These are phyloP conservation scores for Ephydatia muelleri DNA, from an alignment of 37 sponge, comb jelly and placozoan species.

Conservation along the genomic window DNA sequence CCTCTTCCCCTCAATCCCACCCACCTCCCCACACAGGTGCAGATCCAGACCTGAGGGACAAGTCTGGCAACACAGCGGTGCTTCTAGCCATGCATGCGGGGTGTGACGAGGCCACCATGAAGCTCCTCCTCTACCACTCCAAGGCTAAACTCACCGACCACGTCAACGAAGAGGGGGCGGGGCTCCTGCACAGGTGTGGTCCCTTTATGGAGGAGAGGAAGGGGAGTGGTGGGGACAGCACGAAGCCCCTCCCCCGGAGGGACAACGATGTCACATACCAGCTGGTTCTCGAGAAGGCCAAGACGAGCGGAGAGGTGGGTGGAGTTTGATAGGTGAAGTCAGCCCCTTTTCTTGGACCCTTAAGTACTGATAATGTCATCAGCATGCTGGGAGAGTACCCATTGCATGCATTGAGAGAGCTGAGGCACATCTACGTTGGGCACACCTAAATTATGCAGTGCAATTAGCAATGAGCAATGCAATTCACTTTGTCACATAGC, in stretches of 20 bases:
- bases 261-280: background rate
- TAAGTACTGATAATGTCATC: too few species aligned
- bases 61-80: background rate
- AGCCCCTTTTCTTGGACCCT: too few species aligned
- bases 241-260: slow-evolving; percentile 8
- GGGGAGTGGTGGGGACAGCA: background rate
- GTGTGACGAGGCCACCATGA: background rate
- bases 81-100: slow-evolving; percentile 12
- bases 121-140: background rate
- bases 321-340: background rate
- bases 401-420: too few species aligned
- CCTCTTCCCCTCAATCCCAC: background rate
- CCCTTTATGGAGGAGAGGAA: slow-evolving; percentile 7
- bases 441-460: too few species aligned
- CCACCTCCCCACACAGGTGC: background rate
- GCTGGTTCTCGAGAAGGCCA: background rate
- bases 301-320: background rate
- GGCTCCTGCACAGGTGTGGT: background rate
- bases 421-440: too few species aligned
- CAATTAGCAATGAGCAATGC: too few species aligned
- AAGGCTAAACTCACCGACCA: slow-evolving; percentile 1
- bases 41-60: slow-evolving; percentile 2
- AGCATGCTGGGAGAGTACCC: too few species aligned
- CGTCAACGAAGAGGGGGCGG: background rate
- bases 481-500: too few species aligned